Evolutionary conservation across 2,888 invertebrate species (phyloP), one percentile per base, ranked within the genome.

Genomic region (Erebia epiphron): DNA sequence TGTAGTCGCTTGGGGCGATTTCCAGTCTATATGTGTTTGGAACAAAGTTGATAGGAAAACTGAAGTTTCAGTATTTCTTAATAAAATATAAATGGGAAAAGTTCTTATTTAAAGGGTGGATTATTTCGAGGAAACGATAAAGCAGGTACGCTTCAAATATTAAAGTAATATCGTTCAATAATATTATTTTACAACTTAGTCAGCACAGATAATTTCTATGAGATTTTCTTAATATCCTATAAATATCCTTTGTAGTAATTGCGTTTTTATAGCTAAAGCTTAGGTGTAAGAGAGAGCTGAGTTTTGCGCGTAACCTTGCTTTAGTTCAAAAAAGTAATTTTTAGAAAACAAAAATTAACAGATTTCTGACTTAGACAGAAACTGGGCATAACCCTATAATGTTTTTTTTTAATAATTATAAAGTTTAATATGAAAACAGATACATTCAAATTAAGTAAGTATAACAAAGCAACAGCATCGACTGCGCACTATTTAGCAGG

Each of bases 61-160:
- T 84, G 85, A 84, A 89, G 85, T 86, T 88, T 84, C 85, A 85
- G 83, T 84, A 84, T 85, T 88, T 86, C 85, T 85, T 86, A 86
- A 87, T 89, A 88, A 88, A 88, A 88, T 88, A 88, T 87, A 86
- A 87, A 89, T 89, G 85, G 83, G 77, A 74, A 85, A 88, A 88
- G 83, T 88, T 88, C 86, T 79, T 69, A 71, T 73, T 77, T 77
- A 75, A 77, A 76, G 74, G 77, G 76, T 78, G 71, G 77, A 77
- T 77, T 76, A 75, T 76, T 66, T 73, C 64, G 72, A 72, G 61
- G 60, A 67, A 73, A 70, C 62, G 46, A 14, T 49, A 67, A 58
- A 57, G 13, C 21, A 13, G 21, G 56, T 57, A 7, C 10, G 10
- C 18, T 16, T 54, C 54, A 57, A 26, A 26, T 57, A 8, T 57